phyloP scores from a whole-genome alignment of 2,797 vertebrate genomes.

The Chloroceryle inda region DNA sequence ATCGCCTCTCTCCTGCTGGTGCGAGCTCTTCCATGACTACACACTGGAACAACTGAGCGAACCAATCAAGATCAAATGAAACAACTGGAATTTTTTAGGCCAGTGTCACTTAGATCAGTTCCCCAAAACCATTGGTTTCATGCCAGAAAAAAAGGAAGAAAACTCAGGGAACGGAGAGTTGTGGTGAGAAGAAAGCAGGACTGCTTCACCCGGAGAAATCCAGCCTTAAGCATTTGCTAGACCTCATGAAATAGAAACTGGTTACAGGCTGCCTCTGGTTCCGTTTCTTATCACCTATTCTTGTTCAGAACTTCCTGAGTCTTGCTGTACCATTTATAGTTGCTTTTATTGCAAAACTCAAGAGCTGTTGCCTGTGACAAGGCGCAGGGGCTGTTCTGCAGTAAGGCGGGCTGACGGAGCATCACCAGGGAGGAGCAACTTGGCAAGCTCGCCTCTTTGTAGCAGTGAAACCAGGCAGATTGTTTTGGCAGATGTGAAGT shows the following conservation, averaged over 20 bases:
- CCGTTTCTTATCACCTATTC: neutral
- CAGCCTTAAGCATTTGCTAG: neutral
- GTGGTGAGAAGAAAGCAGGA: neutral
- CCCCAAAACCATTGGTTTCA: neutral
- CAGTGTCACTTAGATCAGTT: neutral
- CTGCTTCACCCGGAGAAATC: neutral
- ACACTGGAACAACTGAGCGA: neutral
- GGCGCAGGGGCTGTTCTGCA: fast-evolving
- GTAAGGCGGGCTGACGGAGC: fast-evolving
- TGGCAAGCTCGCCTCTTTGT: fast-evolving
- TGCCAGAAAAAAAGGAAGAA: neutral
- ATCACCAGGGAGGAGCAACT: fast-evolving
- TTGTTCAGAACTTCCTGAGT: neutral
- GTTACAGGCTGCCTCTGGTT: neutral
- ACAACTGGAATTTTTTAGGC: neutral
- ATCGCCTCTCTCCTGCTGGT: neutral
- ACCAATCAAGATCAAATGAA: neutral
- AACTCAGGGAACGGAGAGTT: neutral
- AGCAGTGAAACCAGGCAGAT: neutral
- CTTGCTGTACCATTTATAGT: neutral
- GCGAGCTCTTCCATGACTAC: neutral
- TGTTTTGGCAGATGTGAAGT: neutral
- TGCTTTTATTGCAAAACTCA: neutral
- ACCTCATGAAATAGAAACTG: neutral
- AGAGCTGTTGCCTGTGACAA: fast-evolving